Percentiles rank a stretch among this genome's conserved stretches.
Conservation (phyloP, 2,113 vertebrate species). For the Aegotheles bennettii region DNA sequence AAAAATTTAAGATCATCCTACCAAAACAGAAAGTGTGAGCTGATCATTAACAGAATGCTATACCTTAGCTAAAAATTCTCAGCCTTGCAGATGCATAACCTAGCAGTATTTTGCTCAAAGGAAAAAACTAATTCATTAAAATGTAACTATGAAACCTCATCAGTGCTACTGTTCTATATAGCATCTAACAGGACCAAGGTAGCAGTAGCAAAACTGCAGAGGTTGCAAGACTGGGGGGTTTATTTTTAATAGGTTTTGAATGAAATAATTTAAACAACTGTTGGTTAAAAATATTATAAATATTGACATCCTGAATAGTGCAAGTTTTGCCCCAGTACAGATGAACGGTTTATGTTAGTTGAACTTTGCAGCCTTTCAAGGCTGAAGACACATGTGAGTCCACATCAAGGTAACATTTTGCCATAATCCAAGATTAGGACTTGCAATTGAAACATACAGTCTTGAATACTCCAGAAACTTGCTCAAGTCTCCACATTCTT, state of each 20-base stretch:
- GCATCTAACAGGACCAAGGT: background rate
- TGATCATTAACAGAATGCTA: background rate
- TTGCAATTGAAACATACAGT: background rate
- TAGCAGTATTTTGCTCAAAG: background rate
- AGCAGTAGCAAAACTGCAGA: background rate
- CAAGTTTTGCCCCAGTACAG: background rate
- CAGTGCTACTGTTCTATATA: background rate
- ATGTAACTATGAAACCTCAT: background rate
- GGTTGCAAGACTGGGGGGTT: background rate
- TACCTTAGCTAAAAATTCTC: background rate
- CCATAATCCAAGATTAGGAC: background rate
- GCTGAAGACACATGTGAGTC: background rate
- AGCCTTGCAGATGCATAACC: background rate
- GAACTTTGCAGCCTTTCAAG: background rate
- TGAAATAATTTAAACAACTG: background rate
- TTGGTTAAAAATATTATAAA: slow-evolving; percentile 13
- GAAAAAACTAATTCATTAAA: background rate
- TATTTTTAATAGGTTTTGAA: background rate
- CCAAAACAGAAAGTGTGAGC: background rate
- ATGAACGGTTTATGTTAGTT: background rate
- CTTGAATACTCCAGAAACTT: background rate
- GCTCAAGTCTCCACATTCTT: background rate
- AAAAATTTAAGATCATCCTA: background rate
- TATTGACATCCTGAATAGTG: no score
- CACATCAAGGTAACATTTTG: background rate